Conservation (phyloP, 2,113 vertebrate genomes). For the Columba janthina region DNA sequence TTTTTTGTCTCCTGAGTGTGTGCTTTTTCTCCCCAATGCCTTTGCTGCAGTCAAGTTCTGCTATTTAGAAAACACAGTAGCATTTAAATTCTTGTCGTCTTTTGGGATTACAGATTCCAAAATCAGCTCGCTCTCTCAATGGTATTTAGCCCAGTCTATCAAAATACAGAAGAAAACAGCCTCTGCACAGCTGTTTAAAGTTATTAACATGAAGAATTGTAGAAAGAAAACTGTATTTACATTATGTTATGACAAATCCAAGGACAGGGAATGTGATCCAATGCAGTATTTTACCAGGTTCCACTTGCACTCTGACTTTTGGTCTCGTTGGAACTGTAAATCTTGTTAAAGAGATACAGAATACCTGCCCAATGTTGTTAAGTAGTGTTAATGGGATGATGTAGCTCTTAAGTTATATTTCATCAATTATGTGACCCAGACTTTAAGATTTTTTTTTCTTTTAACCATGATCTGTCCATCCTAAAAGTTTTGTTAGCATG, state of each 20-base stretch:
- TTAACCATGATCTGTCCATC: not conserved
- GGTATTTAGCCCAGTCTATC: not conserved
- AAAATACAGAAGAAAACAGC: not conserved
- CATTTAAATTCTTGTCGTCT: not conserved
- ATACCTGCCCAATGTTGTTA: not conserved
- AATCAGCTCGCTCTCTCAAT: not conserved
- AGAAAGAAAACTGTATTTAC: not conserved
- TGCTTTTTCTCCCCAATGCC: not conserved
- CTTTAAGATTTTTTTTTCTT: not conserved
- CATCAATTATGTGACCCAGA: not conserved
- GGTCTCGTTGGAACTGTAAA: not conserved
- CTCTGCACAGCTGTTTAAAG: not conserved
- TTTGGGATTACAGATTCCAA: not conserved
- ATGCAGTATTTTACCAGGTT: not conserved
- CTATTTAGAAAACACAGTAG: not conserved
- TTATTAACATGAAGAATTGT: not conserved
- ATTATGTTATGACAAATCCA: not conserved
- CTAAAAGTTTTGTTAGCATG: not conserved
- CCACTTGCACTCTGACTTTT: not conserved
- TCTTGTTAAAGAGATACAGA: not conserved
- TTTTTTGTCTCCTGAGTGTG: not conserved
- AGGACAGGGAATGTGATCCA: not conserved
- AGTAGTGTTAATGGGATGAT: not conserved
- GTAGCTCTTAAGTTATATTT: not conserved
- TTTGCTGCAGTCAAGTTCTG: not conserved